A percentile compares a stretch with the other conserved stretches of the same genome.
Evolutionary conservation across 2,113 vertebrate genomes (phyloP).

Genomic region (Bufo bufo): DNA sequence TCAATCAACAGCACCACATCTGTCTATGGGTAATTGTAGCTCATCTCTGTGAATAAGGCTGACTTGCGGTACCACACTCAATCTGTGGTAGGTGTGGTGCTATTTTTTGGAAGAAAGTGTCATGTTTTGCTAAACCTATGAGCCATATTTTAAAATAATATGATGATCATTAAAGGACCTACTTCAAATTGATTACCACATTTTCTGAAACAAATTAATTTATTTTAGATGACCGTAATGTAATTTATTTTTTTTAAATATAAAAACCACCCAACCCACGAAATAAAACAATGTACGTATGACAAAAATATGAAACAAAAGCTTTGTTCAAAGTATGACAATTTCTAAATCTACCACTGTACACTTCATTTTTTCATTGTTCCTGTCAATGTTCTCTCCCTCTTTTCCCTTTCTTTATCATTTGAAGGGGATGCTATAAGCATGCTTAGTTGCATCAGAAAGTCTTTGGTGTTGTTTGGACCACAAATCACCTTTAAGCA

Average conservation of each 20-base stretch:
- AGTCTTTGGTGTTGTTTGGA: conserved; percentile 75
- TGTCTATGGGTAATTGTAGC: neutral
- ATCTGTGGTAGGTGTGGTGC: neutral
- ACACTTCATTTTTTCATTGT: conserved; percentile 64
- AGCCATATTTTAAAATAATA: neutral
- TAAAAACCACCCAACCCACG: conserved; percentile 40
- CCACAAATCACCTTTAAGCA: conserved; percentile 55
- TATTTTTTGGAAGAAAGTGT: neutral
- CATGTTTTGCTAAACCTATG: neutral
- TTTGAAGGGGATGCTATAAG: conserved; percentile 62
- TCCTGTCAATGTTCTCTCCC: conserved; percentile 58
- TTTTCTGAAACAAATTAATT: neutral
- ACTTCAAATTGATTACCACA: neutral
- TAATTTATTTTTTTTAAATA: conserved; percentile 25
- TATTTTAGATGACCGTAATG: neutral
- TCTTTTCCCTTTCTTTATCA: conserved; percentile 63
- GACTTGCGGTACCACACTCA: neutral
- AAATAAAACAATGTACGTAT: conserved; percentile 43
- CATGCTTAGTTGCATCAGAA: conserved; percentile 63
- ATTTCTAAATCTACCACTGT: conserved; percentile 71
- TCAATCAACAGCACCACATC: neutral
- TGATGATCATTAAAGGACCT: neutral
- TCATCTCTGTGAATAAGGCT: neutral
- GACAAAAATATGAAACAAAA: conserved; percentile 67
- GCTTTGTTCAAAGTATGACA: conserved; percentile 69